Conservation (phyloP, 2,888 invertebrate species). For the Ceramica pisi region DNA sequence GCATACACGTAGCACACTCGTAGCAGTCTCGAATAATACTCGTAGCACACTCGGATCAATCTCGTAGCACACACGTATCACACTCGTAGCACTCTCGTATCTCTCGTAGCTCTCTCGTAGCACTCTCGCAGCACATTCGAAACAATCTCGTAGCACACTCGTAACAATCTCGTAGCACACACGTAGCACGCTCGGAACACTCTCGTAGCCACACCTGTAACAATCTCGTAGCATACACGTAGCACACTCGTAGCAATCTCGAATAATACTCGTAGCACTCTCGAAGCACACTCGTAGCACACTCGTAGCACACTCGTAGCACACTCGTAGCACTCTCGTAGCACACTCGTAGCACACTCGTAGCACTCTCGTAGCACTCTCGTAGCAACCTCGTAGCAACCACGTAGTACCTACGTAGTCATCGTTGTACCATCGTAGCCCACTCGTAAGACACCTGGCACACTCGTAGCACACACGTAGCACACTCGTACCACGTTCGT, state of each 20-base stretch:
- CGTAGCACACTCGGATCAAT: too few relatives aligned
- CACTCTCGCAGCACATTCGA: too few relatives aligned
- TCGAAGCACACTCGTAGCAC: not conserved
- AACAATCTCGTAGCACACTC: not conserved
- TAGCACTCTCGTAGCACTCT: not conserved
- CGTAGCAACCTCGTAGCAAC: not conserved
- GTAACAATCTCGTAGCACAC: not conserved
- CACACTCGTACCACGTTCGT: not conserved
- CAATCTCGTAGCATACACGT: too few relatives aligned
- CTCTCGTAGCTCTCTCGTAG: too few relatives aligned
- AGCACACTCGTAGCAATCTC: not conserved
- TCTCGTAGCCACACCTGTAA: too few relatives aligned
- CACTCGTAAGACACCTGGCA: not conserved
- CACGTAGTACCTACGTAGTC: not conserved
- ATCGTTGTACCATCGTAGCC: not conserved
- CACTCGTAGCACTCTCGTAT: too few relatives aligned
- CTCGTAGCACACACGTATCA: too few relatives aligned
- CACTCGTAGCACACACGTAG: not conserved
- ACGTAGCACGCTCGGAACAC: not conserved
- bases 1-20: too few relatives aligned
- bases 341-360: too few relatives aligned
- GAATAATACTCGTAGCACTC: too few relatives aligned
- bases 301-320: not conserved
- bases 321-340: not conserved
- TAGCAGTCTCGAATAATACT: too few relatives aligned